Evolutionary conservation across 2,113 vertebrate species (phyloP).

Genomic region (Perca schrenkii): DNA sequence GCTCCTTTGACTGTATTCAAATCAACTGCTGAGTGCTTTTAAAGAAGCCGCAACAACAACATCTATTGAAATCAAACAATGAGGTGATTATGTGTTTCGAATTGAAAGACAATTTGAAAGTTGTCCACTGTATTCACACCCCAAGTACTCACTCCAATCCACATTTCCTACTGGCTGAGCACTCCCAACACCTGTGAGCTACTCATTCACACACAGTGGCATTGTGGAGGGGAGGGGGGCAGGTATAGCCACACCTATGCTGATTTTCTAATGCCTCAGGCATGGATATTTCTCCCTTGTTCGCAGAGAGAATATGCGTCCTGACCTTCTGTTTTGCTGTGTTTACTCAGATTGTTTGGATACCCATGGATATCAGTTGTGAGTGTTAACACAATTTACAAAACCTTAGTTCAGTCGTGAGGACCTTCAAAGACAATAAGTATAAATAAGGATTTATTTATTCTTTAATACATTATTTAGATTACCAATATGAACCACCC

Average conservation of each 20-base stretch:
- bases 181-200: conserved; percentile 63
- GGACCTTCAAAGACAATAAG: background rate
- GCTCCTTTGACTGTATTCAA: conserved; percentile 58
- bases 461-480: background rate
- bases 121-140: background rate
- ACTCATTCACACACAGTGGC: conserved; percentile 56
- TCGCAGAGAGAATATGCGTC: conserved; percentile 32
- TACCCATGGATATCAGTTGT: background rate
- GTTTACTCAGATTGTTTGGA: conserved; percentile 17
- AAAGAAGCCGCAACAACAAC: background rate
- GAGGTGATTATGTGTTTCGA: conserved; percentile 27
- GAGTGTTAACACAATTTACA: background rate
- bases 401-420: background rate
- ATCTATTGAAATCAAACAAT: conserved; percentile 27
- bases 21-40: background rate
- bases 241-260: conserved; percentile 85
- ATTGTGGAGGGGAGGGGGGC: conserved; percentile 67
- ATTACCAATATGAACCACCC: background rate
- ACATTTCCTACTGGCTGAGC: conserved; percentile 51
- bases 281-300: conserved; percentile 82
- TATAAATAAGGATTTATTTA: background rate
- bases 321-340: conserved; percentile 54
- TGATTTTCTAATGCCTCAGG: conserved; percentile 86
- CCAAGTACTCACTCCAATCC: conserved; percentile 34
- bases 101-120: conserved; percentile 1